Conservation (phyloP, 2,113 vertebrate species). For the Galeopterus variegatus region DNA sequence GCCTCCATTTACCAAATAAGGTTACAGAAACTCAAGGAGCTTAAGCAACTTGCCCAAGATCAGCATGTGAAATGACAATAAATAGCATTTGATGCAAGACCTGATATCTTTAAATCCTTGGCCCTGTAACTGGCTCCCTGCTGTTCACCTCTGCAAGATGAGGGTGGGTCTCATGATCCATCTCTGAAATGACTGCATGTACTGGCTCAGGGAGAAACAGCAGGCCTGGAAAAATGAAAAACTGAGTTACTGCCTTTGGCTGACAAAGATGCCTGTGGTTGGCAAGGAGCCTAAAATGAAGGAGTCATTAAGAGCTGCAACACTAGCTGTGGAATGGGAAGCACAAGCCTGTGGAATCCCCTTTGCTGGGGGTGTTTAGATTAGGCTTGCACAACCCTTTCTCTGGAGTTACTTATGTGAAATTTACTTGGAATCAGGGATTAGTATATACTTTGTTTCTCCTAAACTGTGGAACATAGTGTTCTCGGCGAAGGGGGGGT, state of each 20-base stretch:
- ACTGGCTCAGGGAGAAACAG: not conserved
- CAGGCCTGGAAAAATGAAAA: constrained; percentile 40
- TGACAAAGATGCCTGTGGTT: constrained; percentile 34
- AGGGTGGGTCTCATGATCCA: not conserved
- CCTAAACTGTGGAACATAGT: not conserved
- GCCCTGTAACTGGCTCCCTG: not conserved
- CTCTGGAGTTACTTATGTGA: not conserved
- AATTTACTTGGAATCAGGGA: not conserved
- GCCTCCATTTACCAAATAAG: constrained; percentile 61
- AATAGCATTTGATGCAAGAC: constrained; percentile 20
- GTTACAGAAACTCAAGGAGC: not conserved
- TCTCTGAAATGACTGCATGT: not conserved
- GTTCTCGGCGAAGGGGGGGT: not conserved
- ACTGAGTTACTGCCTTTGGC: not conserved
- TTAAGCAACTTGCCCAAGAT: constrained; percentile 28
- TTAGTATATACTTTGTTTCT: not conserved
- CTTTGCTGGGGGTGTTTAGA: not conserved
- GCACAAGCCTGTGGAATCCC: not conserved
- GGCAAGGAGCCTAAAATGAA: not conserved
- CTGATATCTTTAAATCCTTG: not conserved
- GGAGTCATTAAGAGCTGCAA: not conserved
- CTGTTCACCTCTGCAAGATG: not conserved
- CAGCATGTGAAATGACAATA: constrained; percentile 15
- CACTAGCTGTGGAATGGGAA: not conserved
- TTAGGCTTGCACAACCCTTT: not conserved